These are phyloP conservation scores for Stenurella melanura DNA, from an alignment of 2,888 invertebrate species.

Conservation along the genomic window DNA sequence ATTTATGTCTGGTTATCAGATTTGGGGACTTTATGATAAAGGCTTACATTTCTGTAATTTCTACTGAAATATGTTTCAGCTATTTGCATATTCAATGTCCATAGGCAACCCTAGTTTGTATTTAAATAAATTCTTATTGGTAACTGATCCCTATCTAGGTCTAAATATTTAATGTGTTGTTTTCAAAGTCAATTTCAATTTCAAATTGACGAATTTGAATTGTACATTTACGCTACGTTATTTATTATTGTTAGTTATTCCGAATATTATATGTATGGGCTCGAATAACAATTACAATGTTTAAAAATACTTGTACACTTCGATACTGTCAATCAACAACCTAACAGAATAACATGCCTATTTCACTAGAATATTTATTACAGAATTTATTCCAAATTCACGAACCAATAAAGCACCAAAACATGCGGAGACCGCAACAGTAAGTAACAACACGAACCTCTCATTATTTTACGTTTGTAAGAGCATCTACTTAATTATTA, in stretches of 20 bases:
- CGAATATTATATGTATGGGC: slow-evolving; percentile 17
- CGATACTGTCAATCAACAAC: not conserved
- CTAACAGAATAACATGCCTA: not conserved
- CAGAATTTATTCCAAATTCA: not conserved
- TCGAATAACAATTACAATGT: not conserved
- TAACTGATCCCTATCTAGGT: slow-evolving; percentile 28
- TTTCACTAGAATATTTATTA: not conserved
- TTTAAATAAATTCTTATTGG: slow-evolving; percentile 16
- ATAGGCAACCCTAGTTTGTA: not conserved
- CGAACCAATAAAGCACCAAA: not conserved
- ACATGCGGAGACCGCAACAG: not conserved
- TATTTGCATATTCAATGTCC: slow-evolving; percentile 14
- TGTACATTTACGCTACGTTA: slow-evolving; percentile 12
- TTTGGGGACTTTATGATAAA: not conserved
- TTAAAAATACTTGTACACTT: not conserved
- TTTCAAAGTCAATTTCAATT: slow-evolving; percentile 20
- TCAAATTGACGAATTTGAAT: slow-evolving; percentile 19
- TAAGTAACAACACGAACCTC: not conserved
- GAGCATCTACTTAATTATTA: not conserved
- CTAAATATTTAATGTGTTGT: slow-evolving; percentile 23
- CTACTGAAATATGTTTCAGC: not conserved
- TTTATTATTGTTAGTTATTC: slow-evolving; percentile 15
- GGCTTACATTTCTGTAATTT: not conserved
- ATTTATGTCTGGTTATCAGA: not conserved
- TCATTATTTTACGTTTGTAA: not conserved